A percentile compares a stretch with the other conserved stretches of the same genome.
Evolutionary conservation across 1,140 invertebrate species (phyloP).

Genomic region (Drosophila pruinosa): DNA sequence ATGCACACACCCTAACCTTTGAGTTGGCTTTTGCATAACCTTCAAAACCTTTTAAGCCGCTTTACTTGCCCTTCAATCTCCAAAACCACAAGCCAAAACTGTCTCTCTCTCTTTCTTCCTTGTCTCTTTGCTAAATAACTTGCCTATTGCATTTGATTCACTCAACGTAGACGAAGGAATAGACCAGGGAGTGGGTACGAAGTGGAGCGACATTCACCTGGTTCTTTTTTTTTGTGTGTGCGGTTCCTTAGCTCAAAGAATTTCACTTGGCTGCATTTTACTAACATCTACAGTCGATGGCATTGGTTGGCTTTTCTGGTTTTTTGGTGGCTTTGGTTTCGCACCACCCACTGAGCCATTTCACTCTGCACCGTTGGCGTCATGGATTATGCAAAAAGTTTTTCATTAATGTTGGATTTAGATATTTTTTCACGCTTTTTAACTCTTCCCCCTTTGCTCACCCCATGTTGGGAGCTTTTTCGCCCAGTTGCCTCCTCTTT

Average conservation of each 20-base stretch:
- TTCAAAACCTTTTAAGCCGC: constrained; percentile 71
- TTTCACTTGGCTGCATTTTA: constrained; percentile 62
- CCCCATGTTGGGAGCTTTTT: constrained; percentile 45
- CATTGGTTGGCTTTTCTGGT: constrained; percentile 54
- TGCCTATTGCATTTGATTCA: constrained; percentile 63
- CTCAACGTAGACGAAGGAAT: constrained; percentile 16
- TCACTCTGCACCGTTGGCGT: constrained; percentile 10
- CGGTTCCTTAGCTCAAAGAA: constrained; percentile 39
- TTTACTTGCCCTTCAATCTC: constrained; percentile 61
- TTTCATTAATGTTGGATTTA: constrained; percentile 82
- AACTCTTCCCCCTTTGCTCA: constrained; percentile 8
- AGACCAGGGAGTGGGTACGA: neutral
- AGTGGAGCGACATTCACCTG: constrained; percentile 2
- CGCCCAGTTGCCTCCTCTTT: constrained; percentile 49
- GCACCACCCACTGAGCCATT: neutral
- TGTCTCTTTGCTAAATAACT: neutral
- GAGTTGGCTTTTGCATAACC: constrained; percentile 38
- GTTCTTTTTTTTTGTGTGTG: constrained; percentile 12
- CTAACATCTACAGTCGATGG: constrained; percentile 40
- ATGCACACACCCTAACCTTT: neutral
- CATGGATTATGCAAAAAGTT: constrained; percentile 81
- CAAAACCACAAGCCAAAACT: constrained; percentile 27
- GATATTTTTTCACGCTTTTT: constrained; percentile 76
- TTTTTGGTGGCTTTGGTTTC: neutral
- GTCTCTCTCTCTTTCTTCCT: constrained; percentile 14